These are phyloP conservation scores for Poeciliopsis turneri DNA, from an alignment of 2,797 vertebrate species.

Conservation along the genomic window DNA sequence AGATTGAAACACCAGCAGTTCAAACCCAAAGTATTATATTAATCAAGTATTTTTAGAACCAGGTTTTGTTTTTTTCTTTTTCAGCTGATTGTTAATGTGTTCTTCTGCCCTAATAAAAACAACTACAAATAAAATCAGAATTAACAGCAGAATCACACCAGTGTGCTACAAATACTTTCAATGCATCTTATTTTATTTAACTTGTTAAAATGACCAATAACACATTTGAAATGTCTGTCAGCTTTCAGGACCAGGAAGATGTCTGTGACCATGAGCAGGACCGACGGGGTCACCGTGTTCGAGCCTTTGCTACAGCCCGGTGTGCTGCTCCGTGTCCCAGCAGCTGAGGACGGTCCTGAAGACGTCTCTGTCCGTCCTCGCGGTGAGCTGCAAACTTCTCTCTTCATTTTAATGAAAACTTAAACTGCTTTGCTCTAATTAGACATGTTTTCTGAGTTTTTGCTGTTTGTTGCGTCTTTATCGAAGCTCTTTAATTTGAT, in stretches of 20 bases:
- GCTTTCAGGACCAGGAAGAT: slow-evolving; percentile 54
- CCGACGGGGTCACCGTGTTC: slow-evolving; percentile 68
- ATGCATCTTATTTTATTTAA: neutral
- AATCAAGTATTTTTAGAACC: neutral
- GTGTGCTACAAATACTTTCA: neutral
- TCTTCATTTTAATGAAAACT: neutral
- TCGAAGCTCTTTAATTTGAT: neutral
- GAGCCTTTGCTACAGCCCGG: slow-evolving; percentile 70
- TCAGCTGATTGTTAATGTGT: neutral
- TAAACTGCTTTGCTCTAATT: neutral
- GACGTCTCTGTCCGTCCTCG: slow-evolving; percentile 40
- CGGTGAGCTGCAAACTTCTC: slow-evolving; percentile 54
- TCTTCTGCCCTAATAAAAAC: neutral
- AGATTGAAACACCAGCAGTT: no score
- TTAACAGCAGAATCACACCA: neutral
- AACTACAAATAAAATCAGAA: neutral
- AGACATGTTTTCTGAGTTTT: neutral
- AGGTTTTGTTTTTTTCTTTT: neutral
- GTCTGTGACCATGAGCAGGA: slow-evolving; percentile 57
- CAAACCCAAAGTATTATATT: neutral
- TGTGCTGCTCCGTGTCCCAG: slow-evolving; percentile 62
- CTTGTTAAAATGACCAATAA: neutral
- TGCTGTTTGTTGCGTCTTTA: neutral
- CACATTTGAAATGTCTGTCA: neutral
- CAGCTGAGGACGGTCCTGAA: slow-evolving; percentile 35